A percentile compares a stretch with the other conserved stretches of the same genome.
These are phyloP conservation scores for Halcyon malimbica DNA, from an alignment of 2,113 vertebrate species.

Conservation along the genomic window DNA sequence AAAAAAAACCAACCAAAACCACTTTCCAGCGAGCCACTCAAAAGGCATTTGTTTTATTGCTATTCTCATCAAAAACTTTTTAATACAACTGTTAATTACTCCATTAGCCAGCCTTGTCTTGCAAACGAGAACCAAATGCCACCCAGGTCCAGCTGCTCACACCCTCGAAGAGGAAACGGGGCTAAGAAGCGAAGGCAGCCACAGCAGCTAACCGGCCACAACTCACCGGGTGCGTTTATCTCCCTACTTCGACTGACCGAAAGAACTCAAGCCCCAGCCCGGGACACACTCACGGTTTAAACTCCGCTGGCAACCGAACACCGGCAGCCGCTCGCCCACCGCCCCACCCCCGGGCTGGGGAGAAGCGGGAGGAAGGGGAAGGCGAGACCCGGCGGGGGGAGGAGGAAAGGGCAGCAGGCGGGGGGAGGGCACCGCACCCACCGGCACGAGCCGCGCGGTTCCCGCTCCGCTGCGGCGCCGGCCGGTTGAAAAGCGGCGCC, in stretches of 20 bases:
- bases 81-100: background rate
- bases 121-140: background rate
- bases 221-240: background rate
- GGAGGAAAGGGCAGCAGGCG: too few relatives aligned
- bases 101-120: background rate
- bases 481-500: too few relatives aligned
- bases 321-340: too few relatives aligned
- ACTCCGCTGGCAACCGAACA: too few relatives aligned
- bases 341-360: too few relatives aligned
- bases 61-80: background rate
- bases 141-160: background rate
- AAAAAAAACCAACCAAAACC: background rate
- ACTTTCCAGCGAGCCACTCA: background rate
- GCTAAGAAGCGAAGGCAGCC: background rate
- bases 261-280: too few relatives aligned
- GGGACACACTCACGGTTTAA: too few relatives aligned
- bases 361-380: too few relatives aligned
- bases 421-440: too few relatives aligned
- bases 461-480: too few relatives aligned
- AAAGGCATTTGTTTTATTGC: background rate
- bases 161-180: background rate
- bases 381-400: too few relatives aligned
- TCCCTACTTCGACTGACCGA: background rate
- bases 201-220: background rate
- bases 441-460: too few relatives aligned